Evolutionary conservation across 2,113 vertebrate species (phyloP).

Genomic region (Electrona antarctica): DNA sequence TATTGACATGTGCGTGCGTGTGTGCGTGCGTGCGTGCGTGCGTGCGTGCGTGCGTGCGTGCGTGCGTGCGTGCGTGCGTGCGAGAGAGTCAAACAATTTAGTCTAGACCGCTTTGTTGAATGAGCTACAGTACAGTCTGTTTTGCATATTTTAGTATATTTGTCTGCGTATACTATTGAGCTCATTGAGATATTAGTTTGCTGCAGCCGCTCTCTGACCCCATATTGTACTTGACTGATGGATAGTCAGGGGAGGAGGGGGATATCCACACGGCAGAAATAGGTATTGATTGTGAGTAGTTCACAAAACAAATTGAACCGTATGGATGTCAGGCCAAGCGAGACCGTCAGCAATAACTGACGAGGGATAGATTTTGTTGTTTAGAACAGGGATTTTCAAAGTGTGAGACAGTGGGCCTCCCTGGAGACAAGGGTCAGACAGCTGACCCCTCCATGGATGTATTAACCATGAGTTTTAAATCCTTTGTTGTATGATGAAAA

Average conservation of each 20-base stretch:
- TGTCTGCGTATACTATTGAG: constrained; percentile 11
- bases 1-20: too few relatives aligned
- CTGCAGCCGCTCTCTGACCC: constrained; percentile 19
- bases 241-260: constrained; percentile 1
- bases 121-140: too few relatives aligned
- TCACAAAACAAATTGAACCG: constrained; percentile 21
- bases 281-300: constrained; percentile 1
- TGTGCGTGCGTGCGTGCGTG: too few relatives aligned
- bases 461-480: neutral
- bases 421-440: too few relatives aligned
- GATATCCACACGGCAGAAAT: neutral
- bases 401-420: neutral
- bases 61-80: constrained; percentile 15
- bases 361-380: constrained; percentile 16
- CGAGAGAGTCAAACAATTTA: neutral
- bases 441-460: too few relatives aligned
- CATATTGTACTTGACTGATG: neutral
- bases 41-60: constrained; percentile 1
- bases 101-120: too few relatives aligned
- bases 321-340: constrained; percentile 5
- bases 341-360: constrained; percentile 18
- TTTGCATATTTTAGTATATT: constrained; percentile 14
- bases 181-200: constrained; percentile 26
- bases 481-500: neutral
- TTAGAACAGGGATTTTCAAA: neutral